Conservation (phyloP, 1,140 invertebrate genomes). For the Lepidurus arcticus region DNA sequence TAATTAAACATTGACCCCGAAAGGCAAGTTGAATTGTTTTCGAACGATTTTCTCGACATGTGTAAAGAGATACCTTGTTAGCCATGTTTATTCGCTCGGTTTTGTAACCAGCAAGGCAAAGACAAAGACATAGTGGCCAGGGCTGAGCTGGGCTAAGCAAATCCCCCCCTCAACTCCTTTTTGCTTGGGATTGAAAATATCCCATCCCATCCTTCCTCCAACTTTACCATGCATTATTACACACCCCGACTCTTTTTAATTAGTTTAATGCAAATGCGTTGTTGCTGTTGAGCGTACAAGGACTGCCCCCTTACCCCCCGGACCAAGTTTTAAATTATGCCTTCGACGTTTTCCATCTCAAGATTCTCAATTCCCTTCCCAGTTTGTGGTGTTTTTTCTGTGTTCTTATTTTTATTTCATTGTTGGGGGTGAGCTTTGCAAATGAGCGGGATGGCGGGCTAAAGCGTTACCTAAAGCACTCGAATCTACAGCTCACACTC, state of each 20-base stretch:
- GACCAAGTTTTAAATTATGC: neutral
- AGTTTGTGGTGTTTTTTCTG: no score
- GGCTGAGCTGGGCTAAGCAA: no score
- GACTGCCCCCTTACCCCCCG: neutral
- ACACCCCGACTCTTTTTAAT: neutral
- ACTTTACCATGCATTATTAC: neutral
- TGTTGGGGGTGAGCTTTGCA: neutral
- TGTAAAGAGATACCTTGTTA: no score
- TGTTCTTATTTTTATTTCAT: neutral
- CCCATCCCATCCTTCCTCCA: neutral
- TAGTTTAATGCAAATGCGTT: conserved; percentile 10
- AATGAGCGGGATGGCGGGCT: neutral
- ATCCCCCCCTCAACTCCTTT: neutral
- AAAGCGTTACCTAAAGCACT: neutral
- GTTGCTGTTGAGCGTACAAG: neutral
- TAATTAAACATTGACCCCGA: no score
- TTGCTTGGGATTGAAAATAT: neutral
- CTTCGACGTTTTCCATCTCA: conserved; percentile 2
- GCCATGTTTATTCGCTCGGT: no score
- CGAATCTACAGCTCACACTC: neutral
- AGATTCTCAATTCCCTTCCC: neutral
- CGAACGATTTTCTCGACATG: no score
- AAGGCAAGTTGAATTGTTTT: no score
- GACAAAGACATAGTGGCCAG: no score
- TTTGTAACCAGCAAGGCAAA: no score